phyloP scores from a whole-genome alignment of 2,797 vertebrate genomes.

The Graptemys geographica region DNA sequence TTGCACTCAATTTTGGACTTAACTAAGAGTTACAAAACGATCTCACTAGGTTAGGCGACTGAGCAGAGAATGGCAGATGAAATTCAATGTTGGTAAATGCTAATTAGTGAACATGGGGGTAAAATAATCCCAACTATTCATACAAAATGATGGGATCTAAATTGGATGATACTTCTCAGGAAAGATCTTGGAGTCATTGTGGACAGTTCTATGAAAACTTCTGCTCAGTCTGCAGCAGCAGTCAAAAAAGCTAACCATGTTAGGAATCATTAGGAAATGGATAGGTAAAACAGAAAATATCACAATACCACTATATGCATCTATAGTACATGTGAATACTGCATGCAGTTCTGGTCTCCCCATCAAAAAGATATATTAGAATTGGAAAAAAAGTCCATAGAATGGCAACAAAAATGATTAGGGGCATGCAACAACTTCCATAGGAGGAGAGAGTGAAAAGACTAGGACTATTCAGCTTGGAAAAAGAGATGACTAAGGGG shows the following conservation, averaged over 20 bases:
- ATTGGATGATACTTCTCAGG: background rate
- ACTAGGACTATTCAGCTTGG: too few species aligned
- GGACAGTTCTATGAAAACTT: background rate
- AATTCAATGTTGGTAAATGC: background rate
- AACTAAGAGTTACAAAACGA: background rate
- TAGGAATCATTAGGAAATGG: background rate
- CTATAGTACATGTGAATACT: background rate
- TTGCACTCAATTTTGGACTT: background rate
- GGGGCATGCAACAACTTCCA: too few species aligned
- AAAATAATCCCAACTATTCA: background rate
- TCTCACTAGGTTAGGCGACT: background rate
- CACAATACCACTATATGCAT: background rate
- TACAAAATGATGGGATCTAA: background rate
- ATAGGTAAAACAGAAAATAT: background rate
- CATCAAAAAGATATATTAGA: background rate
- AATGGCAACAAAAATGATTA: background rate
- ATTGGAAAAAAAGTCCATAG: background rate
- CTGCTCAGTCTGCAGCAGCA: background rate
- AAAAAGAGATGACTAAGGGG: background rate
- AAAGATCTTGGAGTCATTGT: background rate
- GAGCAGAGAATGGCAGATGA: background rate
- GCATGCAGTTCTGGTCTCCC: background rate
- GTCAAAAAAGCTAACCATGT: background rate
- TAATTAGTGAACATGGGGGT: background rate
- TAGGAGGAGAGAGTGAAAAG: background rate